These are phyloP conservation scores for Sebastes miniatus DNA, from an alignment of 2,797 vertebrate species.

Conservation along the genomic window DNA sequence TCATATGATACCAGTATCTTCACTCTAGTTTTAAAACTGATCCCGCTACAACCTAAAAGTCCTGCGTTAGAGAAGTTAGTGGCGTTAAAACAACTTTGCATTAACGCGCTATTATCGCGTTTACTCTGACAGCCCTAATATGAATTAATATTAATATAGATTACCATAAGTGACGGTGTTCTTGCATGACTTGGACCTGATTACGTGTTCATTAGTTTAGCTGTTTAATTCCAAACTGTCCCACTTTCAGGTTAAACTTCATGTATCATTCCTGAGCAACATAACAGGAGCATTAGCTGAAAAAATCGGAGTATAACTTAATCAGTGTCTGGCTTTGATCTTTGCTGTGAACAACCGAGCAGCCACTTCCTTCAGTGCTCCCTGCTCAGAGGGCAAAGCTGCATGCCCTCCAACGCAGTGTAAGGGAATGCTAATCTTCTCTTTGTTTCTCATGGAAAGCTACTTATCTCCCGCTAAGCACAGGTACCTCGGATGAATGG, in stretches of 20 bases:
- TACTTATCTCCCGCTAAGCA: conserved; percentile 83
- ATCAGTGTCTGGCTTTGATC: conserved; percentile 67
- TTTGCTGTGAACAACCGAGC: conserved; percentile 42
- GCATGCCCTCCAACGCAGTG: conserved; percentile 73
- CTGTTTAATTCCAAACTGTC: neutral
- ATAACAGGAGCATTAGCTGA: conserved; percentile 4
- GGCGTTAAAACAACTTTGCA: too few relatives aligned
- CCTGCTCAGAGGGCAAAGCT: conserved; percentile 68
- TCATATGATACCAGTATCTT: too few relatives aligned
- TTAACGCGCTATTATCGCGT: too few relatives aligned
- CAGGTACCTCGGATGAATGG: conserved; percentile 87
- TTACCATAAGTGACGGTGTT: neutral
- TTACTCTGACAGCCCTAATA: neutral
- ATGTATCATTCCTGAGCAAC: neutral
- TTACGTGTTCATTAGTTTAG: conserved; percentile 4
- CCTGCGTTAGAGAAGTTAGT: too few relatives aligned
- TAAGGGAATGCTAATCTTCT: conserved; percentile 83
- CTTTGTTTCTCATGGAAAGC: conserved; percentile 82
- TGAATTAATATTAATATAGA: conserved; percentile 5
- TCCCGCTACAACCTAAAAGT: too few relatives aligned
- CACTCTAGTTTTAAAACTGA: too few relatives aligned
- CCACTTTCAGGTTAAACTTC: neutral
- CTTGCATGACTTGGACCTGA: neutral
- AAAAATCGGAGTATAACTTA: conserved; percentile 28
- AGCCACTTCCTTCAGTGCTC: conserved; percentile 55